Percentiles rank a stretch among this genome's conserved stretches.
phyloP scores from a whole-genome alignment of 2,797 vertebrate species.

The Nannoperca australis region DNA sequence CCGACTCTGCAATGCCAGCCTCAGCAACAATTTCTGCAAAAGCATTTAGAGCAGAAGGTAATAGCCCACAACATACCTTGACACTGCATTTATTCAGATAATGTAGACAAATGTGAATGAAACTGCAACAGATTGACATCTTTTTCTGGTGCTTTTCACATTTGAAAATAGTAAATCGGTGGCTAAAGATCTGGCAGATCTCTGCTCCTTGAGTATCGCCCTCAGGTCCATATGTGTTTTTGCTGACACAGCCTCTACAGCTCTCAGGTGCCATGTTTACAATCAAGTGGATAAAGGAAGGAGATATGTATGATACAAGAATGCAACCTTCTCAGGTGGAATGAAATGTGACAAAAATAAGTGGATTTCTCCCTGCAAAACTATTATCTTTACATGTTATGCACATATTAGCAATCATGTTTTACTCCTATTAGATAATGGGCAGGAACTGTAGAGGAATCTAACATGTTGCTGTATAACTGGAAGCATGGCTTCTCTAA shows the following conservation, averaged over 20 bases:
- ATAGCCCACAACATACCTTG: constrained; percentile 74
- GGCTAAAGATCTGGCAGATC: constrained; percentile 17
- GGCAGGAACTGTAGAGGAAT: constrained; percentile 38
- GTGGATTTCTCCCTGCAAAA: constrained; percentile 5
- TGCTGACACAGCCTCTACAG: constrained; percentile 53
- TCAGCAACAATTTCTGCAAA: constrained; percentile 74
- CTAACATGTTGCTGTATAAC: constrained; percentile 48
- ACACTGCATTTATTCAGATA: constrained; percentile 72
- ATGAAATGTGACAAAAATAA: constrained; percentile 42
- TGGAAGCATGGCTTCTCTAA: constrained; percentile 59
- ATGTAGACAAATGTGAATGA: constrained; percentile 65
- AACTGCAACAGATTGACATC: constrained; percentile 47
- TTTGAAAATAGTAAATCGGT: constrained; percentile 44
- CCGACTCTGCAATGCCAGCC: constrained; percentile 62
- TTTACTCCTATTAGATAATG: constrained; percentile 60
- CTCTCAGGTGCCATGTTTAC: constrained; percentile 62
- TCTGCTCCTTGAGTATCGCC: constrained; percentile 5
- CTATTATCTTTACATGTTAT: constrained; percentile 39
- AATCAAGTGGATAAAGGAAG: constrained; percentile 30
- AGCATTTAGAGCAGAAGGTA: constrained; percentile 73
- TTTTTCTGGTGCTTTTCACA: constrained; percentile 41
- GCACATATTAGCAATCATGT: constrained; percentile 50
- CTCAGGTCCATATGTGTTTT: constrained; percentile 48
- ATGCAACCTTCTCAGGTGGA: constrained; percentile 42
- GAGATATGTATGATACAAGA: constrained; percentile 49